Base-by-base conservation (phyloP, 2,113 vertebrate genomes). In the Lepus timidus region DNA sequence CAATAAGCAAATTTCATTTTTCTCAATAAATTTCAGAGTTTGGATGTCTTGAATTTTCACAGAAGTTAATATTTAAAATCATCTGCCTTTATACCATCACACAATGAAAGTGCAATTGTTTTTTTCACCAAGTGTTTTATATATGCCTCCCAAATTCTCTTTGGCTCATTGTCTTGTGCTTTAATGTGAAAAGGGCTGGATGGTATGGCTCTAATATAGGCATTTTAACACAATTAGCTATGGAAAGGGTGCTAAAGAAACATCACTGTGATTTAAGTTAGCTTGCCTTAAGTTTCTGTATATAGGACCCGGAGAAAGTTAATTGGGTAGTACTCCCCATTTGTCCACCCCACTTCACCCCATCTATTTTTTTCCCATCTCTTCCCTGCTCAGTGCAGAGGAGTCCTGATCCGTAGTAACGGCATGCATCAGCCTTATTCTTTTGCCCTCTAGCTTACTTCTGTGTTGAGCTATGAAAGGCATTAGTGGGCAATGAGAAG, bases 51-150 rank as follows among this genome's bases (percentile, higher is more conserved):
- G 16, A 83, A 36, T 27, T 79, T 82, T 76, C 11, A 6, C 19
- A 33, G 87, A 86, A 90, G 87, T 70, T 75, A 87, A 52, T 52
- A 52, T 88, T 51, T 90, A 51, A 62, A 76, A 25, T 70, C 29
- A 58, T 62, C 2, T 65, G 10, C 61, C 78, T 61, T 87, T 31
- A 51, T 23, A 67, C 7, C 75, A 80, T 76, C 9, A 68, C 74
- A 58, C 9, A 52, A 51, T 81, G 2, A 58, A 27, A 82, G 19
- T 52, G 1, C 29, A 33, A 85, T 4, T 25, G 22, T 27, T 22
- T 25, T 87, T 88, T 65, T 62, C 61, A 55, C 6, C 17, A 55
- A 44, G 4, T 1, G 13, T 81, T 67, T 92, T 36, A 52, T 31
- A 12, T 62, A n/a, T 85, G 19, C 22, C 51, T 78, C 14, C 3